A percentile compares a stretch with the other conserved stretches of the same genome.
Evolutionary conservation across 2,797 vertebrate genomes (phyloP).

Genomic region (Poliocrania exsul): DNA sequence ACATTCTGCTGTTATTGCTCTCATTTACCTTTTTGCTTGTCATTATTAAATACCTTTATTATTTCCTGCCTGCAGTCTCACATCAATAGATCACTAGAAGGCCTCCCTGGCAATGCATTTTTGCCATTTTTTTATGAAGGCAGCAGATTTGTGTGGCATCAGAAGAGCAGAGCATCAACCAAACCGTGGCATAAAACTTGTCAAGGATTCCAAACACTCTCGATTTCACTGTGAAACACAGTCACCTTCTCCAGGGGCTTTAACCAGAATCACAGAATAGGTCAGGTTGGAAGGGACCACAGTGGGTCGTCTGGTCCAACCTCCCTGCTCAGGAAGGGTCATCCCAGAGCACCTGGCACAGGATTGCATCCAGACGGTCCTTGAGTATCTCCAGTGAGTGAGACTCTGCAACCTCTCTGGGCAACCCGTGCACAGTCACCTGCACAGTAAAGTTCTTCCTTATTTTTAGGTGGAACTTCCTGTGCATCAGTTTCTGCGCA

Average conservation of each 20-base stretch:
- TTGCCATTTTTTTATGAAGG: fast-evolving
- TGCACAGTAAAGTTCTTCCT: neutral
- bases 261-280: neutral
- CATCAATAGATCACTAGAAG: fast-evolving
- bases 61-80: neutral
- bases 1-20: neutral
- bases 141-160: fast-evolving
- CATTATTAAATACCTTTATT: neutral
- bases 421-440: neutral
- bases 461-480: neutral
- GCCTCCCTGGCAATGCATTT: fast-evolving
- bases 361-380: neutral
- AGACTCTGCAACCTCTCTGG: neutral
- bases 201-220: neutral
- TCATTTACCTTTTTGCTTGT: neutral
- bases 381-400: neutral
- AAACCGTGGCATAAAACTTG: neutral
- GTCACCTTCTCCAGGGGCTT: fast-evolving
- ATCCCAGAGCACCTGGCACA: neutral
- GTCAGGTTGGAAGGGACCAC: neutral
- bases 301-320: neutral
- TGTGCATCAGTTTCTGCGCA: neutral
- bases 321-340: neutral
- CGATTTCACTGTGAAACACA: neutral
- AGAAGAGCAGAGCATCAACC: fast-evolving